Conservation (phyloP, 1,140 invertebrate species). For the Sesamia nonagrioides region DNA sequence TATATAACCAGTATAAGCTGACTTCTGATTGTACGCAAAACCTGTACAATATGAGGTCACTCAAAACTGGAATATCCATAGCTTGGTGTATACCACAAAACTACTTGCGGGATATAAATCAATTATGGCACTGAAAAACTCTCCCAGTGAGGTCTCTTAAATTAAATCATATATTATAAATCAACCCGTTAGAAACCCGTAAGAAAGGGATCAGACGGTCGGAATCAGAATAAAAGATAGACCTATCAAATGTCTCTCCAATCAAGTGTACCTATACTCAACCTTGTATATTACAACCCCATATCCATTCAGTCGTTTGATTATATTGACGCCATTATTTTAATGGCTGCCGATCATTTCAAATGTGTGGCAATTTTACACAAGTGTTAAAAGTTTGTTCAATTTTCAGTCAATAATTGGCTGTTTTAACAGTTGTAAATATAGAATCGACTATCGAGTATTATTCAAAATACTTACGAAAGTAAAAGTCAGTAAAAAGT, state of each 20-base stretch:
- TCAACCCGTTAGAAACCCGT: not conserved
- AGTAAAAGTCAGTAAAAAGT: no score
- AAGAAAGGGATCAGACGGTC: no score
- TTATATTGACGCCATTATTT: not conserved
- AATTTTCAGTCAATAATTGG: constrained; percentile 14
- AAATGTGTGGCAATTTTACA: not conserved
- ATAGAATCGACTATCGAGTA: not conserved
- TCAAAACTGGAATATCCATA: no score
- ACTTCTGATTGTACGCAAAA: no score
- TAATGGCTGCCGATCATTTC: not conserved
- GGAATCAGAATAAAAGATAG: no score
- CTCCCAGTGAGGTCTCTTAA: no score
- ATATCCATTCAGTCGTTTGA: constrained; percentile 11
- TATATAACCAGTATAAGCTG: no score
- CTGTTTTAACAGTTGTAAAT: not conserved
- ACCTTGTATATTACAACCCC: not conserved
- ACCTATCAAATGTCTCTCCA: not conserved
- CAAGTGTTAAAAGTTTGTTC: not conserved
- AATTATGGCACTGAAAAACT: no score
- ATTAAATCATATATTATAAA: not conserved
- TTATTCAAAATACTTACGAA: not conserved
- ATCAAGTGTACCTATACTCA: not conserved
- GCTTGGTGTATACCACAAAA: no score
- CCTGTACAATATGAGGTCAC: no score
- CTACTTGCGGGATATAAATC: no score